phyloP scores from a whole-genome alignment of 53 echinoderm and acorn worm species.

The Stichopus horrens region DNA sequence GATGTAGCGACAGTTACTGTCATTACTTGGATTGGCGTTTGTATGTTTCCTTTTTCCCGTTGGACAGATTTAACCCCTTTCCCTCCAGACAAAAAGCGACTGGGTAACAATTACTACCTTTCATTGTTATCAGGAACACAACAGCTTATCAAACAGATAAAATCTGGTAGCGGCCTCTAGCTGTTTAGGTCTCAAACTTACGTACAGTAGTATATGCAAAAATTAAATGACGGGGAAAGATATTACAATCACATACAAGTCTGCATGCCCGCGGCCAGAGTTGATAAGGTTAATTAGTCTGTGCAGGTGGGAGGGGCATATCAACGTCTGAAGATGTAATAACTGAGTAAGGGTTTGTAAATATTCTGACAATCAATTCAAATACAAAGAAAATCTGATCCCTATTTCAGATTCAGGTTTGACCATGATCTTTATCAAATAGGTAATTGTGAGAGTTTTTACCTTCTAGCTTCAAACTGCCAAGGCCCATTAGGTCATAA shows the following conservation, averaged over 20 bases:
- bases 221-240: too few species aligned
- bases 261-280: background rate
- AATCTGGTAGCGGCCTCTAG: too few species aligned
- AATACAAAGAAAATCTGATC: background rate
- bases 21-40: too few species aligned
- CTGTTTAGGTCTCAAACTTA: too few species aligned
- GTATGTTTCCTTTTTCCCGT: too few species aligned
- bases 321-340: background rate
- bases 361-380: background rate
- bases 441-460: too few species aligned
- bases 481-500: too few species aligned
- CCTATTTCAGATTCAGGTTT: background rate
- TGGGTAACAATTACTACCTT: background rate
- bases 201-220: too few species aligned
- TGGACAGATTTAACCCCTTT: background rate
- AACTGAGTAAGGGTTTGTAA: background rate
- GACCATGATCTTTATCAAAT: background rate
- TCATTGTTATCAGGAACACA: background rate
- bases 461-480: too few species aligned
- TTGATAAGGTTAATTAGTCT: conserved; percentile 14
- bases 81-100: background rate
- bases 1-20: too few species aligned
- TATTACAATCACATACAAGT: background rate
- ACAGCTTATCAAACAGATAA: too few species aligned
- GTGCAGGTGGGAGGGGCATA: conserved; percentile 24